Percentiles rank a stretch among this genome's conserved stretches.
Conservation (phyloP, 2,888 invertebrate species). For the Sturmia bella region DNA sequence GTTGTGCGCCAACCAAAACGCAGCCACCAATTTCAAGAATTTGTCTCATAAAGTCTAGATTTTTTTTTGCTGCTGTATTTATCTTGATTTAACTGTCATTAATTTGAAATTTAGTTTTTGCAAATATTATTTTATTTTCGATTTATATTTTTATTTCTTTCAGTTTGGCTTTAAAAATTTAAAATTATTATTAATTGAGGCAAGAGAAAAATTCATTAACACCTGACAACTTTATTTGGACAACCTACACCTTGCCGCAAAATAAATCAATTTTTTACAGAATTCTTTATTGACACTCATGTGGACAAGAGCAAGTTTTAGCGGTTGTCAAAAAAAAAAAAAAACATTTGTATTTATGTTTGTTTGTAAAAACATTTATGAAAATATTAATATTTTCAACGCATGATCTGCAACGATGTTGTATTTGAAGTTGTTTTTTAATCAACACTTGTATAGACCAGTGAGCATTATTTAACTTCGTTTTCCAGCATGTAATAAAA, state of each 20-base stretch:
- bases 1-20: conserved; percentile 2
- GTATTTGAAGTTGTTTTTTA: neutral
- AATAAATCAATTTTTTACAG: conserved; percentile 66
- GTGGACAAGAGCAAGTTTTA: conserved; percentile 54
- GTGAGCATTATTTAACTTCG: neutral
- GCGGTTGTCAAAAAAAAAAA: conserved; percentile 22
- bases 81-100: conserved; percentile 61
- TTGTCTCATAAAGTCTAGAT: conserved; percentile 48
- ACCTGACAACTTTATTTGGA: conserved; percentile 70
- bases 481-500: conserved; percentile 35
- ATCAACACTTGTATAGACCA: neutral
- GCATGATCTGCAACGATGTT: conserved; percentile 39
- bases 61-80: conserved; percentile 42
- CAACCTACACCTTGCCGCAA: conserved; percentile 66
- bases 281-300: conserved; percentile 62
- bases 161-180: conserved; percentile 6
- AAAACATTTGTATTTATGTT: neutral
- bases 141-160: conserved; percentile 2
- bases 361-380: neutral
- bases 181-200: conserved; percentile 14
- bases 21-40: conserved; percentile 39
- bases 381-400: conserved; percentile 61
- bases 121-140: conserved; percentile 5
- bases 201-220: conserved; percentile 62
- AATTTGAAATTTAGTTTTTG: conserved; percentile 46